Evolutionary conservation across 2,113 vertebrate genomes (phyloP).

Genomic region (Nibea albiflora): DNA sequence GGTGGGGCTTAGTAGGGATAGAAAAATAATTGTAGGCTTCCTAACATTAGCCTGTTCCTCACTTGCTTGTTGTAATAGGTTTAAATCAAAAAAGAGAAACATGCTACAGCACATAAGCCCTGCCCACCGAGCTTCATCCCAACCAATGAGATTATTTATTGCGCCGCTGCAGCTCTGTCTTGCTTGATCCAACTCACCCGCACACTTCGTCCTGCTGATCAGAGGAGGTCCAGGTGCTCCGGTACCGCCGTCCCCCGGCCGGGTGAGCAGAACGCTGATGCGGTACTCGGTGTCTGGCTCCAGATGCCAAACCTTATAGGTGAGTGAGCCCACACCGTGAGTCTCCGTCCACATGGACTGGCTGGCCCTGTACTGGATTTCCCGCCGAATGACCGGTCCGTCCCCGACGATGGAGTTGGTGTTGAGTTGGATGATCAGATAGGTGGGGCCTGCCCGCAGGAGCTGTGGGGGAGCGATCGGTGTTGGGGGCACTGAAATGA

Average conservation of each 20-base stretch:
- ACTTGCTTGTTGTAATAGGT: neutral
- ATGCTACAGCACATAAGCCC: neutral
- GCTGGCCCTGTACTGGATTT: slow-evolving; percentile 95
- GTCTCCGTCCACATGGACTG: slow-evolving; percentile 93
- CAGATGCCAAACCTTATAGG: slow-evolving; percentile 96
- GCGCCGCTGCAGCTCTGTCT: neutral
- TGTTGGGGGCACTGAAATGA: slow-evolving; percentile 89
- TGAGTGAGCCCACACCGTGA: slow-evolving; percentile 92
- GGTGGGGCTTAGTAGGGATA: neutral
- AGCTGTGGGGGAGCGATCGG: slow-evolving; percentile 94
- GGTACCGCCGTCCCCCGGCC: slow-evolving; percentile 93
- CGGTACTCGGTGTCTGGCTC: slow-evolving; percentile 97
- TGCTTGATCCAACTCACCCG: slow-evolving; percentile 84
- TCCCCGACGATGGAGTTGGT: slow-evolving; percentile 95
- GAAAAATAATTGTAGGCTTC: neutral
- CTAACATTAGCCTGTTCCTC: neutral
- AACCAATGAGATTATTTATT: neutral
- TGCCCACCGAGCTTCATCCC: neutral
- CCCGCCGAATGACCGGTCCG: slow-evolving; percentile 93
- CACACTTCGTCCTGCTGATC: slow-evolving; percentile 95
- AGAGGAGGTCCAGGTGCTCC: slow-evolving; percentile 93
- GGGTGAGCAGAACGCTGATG: slow-evolving; percentile 94
- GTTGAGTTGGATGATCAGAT: slow-evolving; percentile 97
- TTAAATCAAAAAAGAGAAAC: neutral
- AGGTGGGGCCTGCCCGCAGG: slow-evolving; percentile 92